A percentile compares a stretch with the other conserved stretches of the same genome.
These are phyloP conservation scores for Ciona savignyi DNA, from an alignment of 23 tunicate species.

Conservation along the genomic window DNA sequence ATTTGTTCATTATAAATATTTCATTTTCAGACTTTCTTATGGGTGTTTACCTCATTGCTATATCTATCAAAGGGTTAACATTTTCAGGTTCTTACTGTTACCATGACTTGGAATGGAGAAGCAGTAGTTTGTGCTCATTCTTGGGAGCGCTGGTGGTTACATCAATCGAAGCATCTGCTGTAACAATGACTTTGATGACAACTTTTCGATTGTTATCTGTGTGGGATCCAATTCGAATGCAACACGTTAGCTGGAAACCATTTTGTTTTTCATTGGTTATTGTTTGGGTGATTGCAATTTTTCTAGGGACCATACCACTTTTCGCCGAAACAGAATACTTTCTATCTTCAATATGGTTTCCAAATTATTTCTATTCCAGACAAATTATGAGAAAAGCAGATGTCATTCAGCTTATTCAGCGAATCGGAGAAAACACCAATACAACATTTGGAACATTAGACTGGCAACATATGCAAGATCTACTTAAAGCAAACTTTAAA, in stretches of 20 bases:
- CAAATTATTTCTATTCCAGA: constrained; percentile 5
- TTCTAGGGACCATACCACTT: not conserved
- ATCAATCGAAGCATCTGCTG: constrained; percentile 1
- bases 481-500: too few relatives aligned
- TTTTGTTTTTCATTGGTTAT: not conserved
- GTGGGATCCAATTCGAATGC: not conserved
- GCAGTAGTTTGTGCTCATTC: constrained; percentile 2
- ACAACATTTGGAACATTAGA: too few relatives aligned
- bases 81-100: constrained; percentile 8
- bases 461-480: too few relatives aligned
- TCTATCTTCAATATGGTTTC: constrained; percentile 1
- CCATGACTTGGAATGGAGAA: too few relatives aligned
- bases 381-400: too few relatives aligned
- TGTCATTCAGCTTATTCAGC: too few relatives aligned
- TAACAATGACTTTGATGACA: constrained; percentile 4
- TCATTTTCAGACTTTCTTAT: constrained; percentile 8
- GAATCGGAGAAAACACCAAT: too few relatives aligned
- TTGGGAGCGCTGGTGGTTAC: constrained; percentile 4
- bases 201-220: constrained; percentile 10
- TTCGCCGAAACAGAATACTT: not conserved
- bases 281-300: not conserved
- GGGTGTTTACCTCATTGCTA: constrained; percentile 6
- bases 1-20: constrained; percentile 1
- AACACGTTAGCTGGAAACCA: not conserved
- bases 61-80: not conserved